Conservation (phyloP, 2,888 invertebrate genomes). For the Cantharis flavilabris region DNA sequence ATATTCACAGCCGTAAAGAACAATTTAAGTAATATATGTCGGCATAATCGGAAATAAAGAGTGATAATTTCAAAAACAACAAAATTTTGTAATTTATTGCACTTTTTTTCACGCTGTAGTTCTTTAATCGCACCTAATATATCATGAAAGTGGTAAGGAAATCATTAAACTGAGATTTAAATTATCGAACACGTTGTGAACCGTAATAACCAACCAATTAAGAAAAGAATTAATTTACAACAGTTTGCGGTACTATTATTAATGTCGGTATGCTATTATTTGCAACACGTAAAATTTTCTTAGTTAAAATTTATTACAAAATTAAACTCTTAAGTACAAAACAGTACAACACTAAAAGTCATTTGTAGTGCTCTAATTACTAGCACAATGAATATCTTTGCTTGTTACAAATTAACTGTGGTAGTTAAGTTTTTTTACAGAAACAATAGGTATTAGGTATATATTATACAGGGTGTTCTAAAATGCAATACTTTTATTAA, state of each 20-base stretch:
- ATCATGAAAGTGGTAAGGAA: not conserved
- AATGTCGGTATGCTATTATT: not conserved
- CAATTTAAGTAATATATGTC: not conserved
- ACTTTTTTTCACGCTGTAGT: not conserved
- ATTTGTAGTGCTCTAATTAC: not conserved
- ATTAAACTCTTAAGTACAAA: not conserved
- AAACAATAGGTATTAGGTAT: not conserved
- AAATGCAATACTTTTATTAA: no score
- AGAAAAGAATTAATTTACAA: not conserved
- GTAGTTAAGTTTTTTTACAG: not conserved
- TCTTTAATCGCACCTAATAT: not conserved
- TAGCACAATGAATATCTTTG: not conserved
- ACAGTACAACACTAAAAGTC: not conserved
- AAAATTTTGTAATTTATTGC: not conserved
- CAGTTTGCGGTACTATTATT: not conserved
- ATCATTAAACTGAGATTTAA: not conserved
- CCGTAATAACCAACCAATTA: not conserved
- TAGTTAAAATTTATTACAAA: not conserved
- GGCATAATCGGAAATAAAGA: not conserved
- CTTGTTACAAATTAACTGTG: not conserved
- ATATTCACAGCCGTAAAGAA: not conserved
- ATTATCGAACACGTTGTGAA: not conserved
- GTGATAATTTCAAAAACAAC: not conserved
- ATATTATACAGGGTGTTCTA: no score
- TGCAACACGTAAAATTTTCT: not conserved